Evolutionary conservation across 2,888 invertebrate genomes (phyloP), one percentile per base, ranked within the genome.

Genomic region (Barypeithes pellucidus): DNA sequence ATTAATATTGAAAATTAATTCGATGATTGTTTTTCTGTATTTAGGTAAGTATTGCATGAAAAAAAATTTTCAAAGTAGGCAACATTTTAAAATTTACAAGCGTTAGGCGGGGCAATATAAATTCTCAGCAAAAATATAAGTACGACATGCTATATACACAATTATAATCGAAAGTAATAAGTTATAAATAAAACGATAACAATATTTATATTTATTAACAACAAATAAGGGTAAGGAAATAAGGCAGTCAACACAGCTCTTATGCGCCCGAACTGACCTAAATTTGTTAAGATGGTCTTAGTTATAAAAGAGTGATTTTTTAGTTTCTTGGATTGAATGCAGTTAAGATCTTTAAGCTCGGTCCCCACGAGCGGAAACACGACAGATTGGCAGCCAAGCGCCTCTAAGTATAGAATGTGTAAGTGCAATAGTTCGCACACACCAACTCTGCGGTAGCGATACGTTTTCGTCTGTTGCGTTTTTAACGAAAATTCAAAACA

Each of bases 121-220:
- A 75, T 80, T 81, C 81, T 84, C 83, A 83, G 84, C 84, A 82
- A 73, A 82, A 82, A 81, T n/a, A 82, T 78, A 77, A 78, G 77
- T 77, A 77, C 76, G 73, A 43, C 45, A 43, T 24, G n/a, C n/a
- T 61, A 61, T 61, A 45, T 45, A 61, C 61, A 61, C 33, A 29
- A 61, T 43, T 22, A 60, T 18, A 20, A 41, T 29, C n/a, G 29
- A 45, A 29, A 45, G 14, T 20, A 60, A 41, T 60, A 18, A 60
- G 36, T 39, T 33, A 47, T 47, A 57, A 57, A 57, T 33, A 57
- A 52, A 52, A 52, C 52, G 29, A 33, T 57, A 57, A 57, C 54
- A 57, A 33, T 57, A 57, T 29, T 29, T 29, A 29, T 57, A 24
- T 33, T 11, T 57, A 57, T 33, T 16, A 57, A 57, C 33, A 57